Base-by-base conservation (phyloP, 1,140 invertebrate genomes). In the Brachionus manjavacas region DNA sequence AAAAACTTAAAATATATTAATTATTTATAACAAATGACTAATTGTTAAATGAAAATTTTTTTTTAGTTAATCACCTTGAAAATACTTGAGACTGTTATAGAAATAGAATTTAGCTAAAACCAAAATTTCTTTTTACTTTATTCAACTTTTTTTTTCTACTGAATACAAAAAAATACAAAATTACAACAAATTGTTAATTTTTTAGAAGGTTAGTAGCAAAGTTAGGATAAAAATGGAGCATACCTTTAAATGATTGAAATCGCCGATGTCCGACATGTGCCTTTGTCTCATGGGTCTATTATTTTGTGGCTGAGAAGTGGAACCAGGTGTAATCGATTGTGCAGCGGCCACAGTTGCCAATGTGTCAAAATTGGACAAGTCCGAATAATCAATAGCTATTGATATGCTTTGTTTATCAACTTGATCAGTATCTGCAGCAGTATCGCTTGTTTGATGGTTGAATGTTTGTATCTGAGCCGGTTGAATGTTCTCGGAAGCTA, bases 401-500 rank as follows among this genome's bases (percentile, higher is more conserved):
- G 43, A 20, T n/a, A 49, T 20, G 11, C 9, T 35, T 49, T 28
- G 41, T 46, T 76, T 28, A 14, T 76, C 23, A 49, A 49, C 72
- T 76, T 76, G 16, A 46, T 76, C 41, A 25, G 23, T 25, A 20
- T 25, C 72, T 8, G n/a, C 72, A 25, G 11, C 41, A 23, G 8
- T 14, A 23, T 76, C 72, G 14, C 20, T 49, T 39, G 68, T 11
- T 72, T 72, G 68, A 6, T 31, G 31, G 46, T 39, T 39, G 20
- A 16, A 72, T 8, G 16, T 1, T 31, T 78, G 49, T 28, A 55
- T 70, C 52, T 72, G 66, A 49, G 20, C 41, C 43, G 66, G 78
- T 9, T 84, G 31, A 23, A 83, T 55, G 23, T 83, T 86, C 78
- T 86, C 85, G 68, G 85, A 83, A 2, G 85, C 64, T 2, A 86